A percentile compares a stretch with the other conserved stretches of the same genome.
These are phyloP conservation scores for Drosophila tripunctata DNA, from an alignment of 2,888 invertebrate genomes.

Conservation along the genomic window DNA sequence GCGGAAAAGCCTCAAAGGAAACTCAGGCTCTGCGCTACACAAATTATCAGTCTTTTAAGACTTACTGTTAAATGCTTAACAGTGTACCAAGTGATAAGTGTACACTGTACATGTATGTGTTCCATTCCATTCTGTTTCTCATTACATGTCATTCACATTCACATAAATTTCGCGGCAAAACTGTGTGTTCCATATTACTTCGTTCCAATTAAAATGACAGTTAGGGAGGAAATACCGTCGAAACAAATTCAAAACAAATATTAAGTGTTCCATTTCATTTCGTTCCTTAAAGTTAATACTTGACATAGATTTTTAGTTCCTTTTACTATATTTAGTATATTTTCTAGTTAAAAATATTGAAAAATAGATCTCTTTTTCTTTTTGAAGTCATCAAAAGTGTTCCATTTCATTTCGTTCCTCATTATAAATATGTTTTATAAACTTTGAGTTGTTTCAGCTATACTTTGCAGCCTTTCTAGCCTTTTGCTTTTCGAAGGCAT, in stretches of 20 bases:
- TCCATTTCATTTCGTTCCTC: neutral
- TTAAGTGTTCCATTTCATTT: neutral
- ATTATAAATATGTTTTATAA: neutral
- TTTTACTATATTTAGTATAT: no score
- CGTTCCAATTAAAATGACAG: neutral
- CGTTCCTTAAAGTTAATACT: no score
- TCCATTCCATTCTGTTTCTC: slow-evolving; percentile 1
- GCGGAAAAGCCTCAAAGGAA: neutral
- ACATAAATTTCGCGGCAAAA: no score
- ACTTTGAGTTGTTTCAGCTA: no score
- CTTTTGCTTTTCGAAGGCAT: neutral
- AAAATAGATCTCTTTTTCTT: no score
- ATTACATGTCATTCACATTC: neutral
- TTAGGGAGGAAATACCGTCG: no score
- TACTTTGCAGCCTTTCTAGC: neutral
- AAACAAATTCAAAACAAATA: no score
- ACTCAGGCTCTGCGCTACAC: slow-evolving; percentile 9
- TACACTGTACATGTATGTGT: neutral
- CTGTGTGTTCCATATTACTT: neutral
- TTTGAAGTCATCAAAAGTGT: neutral
- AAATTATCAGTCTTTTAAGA: neutral
- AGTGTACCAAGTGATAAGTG: no score
- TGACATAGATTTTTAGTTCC: no score
- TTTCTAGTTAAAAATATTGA: no score
- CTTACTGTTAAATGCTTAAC: neutral